Evolutionary conservation across 2,888 invertebrate species (phyloP).

Genomic region (Artemia sinica): DNA sequence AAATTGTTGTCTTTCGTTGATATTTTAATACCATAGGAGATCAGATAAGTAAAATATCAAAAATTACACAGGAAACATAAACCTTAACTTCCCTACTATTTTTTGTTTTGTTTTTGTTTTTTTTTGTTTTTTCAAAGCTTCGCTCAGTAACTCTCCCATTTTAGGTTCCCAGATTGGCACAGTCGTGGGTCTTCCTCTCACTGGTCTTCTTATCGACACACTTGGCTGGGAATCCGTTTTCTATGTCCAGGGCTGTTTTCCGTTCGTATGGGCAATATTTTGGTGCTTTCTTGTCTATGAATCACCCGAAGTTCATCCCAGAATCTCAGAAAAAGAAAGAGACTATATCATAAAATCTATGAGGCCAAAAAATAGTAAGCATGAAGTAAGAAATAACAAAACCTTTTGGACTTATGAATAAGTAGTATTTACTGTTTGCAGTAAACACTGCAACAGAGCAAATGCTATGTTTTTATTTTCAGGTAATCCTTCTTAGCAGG

Average conservation of each 20-base stretch:
- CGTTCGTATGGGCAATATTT: constrained; percentile 57
- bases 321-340: constrained; percentile 54
- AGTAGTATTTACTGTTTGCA: no score
- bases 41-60: not conserved
- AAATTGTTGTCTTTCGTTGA: not conserved
- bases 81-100: not conserved
- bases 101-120: no score
- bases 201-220: constrained; percentile 58
- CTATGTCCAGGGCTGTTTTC: constrained; percentile 61
- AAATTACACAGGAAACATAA: not conserved
- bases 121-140: not conserved
- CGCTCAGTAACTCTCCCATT: constrained; percentile 21
- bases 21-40: not conserved
- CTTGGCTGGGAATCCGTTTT: constrained; percentile 79
- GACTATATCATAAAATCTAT: constrained; percentile 52
- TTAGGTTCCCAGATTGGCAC: constrained; percentile 76
- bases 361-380: constrained; percentile 33
- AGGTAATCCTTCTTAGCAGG: no score
- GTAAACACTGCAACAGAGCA: no score
- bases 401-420: no score
- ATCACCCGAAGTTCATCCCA: constrained; percentile 61
- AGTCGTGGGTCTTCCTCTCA: constrained; percentile 70
- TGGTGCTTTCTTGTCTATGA: constrained; percentile 64
- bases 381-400: no score
- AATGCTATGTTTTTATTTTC: no score